Percentiles rank a stretch among this genome's conserved stretches.
phyloP scores from a whole-genome alignment of 1,140 invertebrate species.

The Cepaea nemoralis region DNA sequence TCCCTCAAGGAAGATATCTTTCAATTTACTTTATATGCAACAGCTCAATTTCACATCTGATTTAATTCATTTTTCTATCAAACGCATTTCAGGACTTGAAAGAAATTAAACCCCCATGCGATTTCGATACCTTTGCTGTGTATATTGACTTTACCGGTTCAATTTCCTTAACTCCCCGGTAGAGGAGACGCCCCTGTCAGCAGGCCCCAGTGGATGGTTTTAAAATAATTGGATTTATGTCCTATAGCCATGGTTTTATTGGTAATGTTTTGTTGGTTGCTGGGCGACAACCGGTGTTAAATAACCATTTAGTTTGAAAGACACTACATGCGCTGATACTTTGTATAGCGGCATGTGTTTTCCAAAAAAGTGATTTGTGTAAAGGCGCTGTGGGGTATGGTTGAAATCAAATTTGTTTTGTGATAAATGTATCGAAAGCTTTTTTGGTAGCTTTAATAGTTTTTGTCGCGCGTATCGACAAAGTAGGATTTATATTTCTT shows the following conservation, averaged over 20 bases:
- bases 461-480: no score
- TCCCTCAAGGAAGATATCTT: neutral
- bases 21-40: neutral
- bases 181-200: neutral
- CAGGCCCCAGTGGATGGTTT: neutral
- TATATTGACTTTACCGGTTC: slow-evolving; percentile 9
- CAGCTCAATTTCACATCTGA: slow-evolving; percentile 9
- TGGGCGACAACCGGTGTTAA: neutral
- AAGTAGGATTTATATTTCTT: no score
- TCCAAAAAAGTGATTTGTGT: no score
- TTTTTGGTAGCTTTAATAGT: no score
- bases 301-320: neutral
- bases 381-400: no score
- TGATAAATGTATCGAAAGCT: no score
- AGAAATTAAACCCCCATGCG: slow-evolving; percentile 1
- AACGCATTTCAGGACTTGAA: neutral
- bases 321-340: no score
- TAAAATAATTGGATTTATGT: neutral
- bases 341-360: no score
- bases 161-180: neutral
- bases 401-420: no score
- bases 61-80: neutral
- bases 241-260: neutral
- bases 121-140: neutral
- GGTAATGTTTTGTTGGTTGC: neutral